Evolutionary conservation across 2,888 invertebrate species (phyloP).

Genomic region (Cosmia pyralina): DNA sequence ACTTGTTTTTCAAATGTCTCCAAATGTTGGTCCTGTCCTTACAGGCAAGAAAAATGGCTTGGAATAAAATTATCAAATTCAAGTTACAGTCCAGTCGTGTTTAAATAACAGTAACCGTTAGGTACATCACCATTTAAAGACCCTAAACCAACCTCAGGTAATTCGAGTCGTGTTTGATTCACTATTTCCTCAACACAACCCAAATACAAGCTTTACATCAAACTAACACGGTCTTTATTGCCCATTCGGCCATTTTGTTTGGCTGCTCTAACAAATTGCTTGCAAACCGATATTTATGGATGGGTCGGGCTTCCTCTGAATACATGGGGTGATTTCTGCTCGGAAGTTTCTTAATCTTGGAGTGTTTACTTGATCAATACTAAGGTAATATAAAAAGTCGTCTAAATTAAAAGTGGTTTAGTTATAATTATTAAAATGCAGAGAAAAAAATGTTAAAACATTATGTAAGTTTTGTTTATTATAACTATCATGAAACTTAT

Average conservation of each 20-base stretch:
- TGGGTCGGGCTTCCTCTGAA: conserved; percentile 14
- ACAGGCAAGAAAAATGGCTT: not conserved
- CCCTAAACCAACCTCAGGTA: conserved; percentile 2
- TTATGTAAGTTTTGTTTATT: not conserved
- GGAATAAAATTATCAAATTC: too few relatives aligned
- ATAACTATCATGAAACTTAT: not conserved
- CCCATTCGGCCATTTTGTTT: conserved; percentile 56
- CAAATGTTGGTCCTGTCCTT: not conserved
- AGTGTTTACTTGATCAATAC: not conserved
- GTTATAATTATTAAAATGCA: not conserved
- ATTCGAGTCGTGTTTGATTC: conserved; percentile 24
- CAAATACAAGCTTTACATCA: conserved; percentile 36
- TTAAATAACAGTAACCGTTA: not conserved
- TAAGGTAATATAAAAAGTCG: not conserved
- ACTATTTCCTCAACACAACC: conserved; percentile 8
- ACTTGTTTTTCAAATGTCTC: not conserved
- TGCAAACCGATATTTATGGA: conserved; percentile 65
- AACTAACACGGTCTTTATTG: conserved; percentile 61
- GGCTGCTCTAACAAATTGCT: conserved; percentile 58
- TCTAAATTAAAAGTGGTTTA: not conserved
- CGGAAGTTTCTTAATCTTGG: conserved; percentile 7
- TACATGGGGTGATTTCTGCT: conserved; percentile 18
- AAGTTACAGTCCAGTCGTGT: too few relatives aligned
- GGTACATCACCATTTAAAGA: not conserved
- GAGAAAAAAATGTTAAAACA: not conserved